phyloP scores from a whole-genome alignment of 1,140 invertebrate species.

The Heliothis subflexa region DNA sequence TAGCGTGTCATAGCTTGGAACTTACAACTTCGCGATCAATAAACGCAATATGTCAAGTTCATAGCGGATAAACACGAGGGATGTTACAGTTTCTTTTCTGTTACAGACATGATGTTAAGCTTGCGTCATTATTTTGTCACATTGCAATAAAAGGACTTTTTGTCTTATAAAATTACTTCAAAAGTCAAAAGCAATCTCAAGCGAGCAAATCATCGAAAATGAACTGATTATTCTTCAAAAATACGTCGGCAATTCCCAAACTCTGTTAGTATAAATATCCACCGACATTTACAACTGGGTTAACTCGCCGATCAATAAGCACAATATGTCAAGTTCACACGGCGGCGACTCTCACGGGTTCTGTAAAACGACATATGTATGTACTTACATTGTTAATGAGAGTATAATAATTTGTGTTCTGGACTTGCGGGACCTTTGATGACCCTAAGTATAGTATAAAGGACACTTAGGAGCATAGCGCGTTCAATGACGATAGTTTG shows the following conservation, averaged over 20 bases:
- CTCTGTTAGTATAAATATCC: background rate
- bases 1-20: background rate
- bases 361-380: background rate
- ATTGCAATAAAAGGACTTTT: too few species aligned
- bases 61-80: background rate
- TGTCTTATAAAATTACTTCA: too few species aligned
- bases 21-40: slow-evolving; percentile 4
- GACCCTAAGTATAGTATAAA: background rate
- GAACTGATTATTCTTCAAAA: too few species aligned
- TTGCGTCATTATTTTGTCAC: too few species aligned
- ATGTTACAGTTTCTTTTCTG: background rate
- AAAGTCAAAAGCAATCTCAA: too few species aligned
- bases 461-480: background rate
- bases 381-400: slow-evolving; percentile 9
- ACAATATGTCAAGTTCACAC: slow-evolving; percentile 37
- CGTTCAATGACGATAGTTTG: background rate
- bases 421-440: background rate
- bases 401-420: slow-evolving; percentile 8
- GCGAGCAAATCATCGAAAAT: too few species aligned
- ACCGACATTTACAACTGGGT: slow-evolving; percentile 7
- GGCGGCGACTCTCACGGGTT: background rate
- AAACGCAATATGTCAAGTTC: slow-evolving; percentile 6
- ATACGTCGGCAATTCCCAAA: background rate
- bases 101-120: too few species aligned
- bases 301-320: slow-evolving; percentile 17